These are phyloP conservation scores for Diadegma fenestrale DNA, from an alignment of 2,888 invertebrate species.

Conservation along the genomic window DNA sequence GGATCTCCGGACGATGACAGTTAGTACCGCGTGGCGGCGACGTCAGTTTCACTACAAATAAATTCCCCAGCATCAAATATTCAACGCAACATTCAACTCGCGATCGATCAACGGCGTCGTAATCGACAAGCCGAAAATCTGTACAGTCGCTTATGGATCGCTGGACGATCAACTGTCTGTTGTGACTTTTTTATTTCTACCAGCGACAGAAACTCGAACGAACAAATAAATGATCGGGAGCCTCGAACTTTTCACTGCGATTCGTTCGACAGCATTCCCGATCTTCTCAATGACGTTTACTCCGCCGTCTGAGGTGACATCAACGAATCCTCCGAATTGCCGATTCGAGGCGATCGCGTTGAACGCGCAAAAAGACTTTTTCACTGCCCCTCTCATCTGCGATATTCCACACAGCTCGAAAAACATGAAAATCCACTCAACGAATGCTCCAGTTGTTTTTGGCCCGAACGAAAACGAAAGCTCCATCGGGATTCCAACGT, in stretches of 20 bases:
- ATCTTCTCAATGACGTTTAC: slow-evolving; percentile 66
- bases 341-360: slow-evolving; percentile 8
- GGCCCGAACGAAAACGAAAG: neutral
- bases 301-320: slow-evolving; percentile 59
- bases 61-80: neutral
- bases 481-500: neutral
- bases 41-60: slow-evolving; percentile 22
- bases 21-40: slow-evolving; percentile 84
- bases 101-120: slow-evolving; percentile 16
- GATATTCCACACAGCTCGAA: neutral
- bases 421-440: slow-evolving; percentile 1
- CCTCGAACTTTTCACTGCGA: slow-evolving; percentile 41
- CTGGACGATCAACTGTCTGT: slow-evolving; percentile 42
- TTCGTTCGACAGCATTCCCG: slow-evolving; percentile 66
- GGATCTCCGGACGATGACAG: slow-evolving; percentile 80
- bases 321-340: neutral
- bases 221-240: slow-evolving; percentile 22
- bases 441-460: slow-evolving; percentile 15
- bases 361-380: slow-evolving; percentile 20
- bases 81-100: slow-evolving; percentile 22
- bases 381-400: slow-evolving; percentile 43
- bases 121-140: slow-evolving; percentile 38
- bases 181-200: slow-evolving; percentile 31
- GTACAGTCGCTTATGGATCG: slow-evolving; percentile 38
- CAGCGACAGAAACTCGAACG: neutral